Percentiles rank a stretch among this genome's conserved stretches.
These are phyloP conservation scores for Vanessa cardui DNA, from an alignment of 2,888 invertebrate species.

Conservation along the genomic window DNA sequence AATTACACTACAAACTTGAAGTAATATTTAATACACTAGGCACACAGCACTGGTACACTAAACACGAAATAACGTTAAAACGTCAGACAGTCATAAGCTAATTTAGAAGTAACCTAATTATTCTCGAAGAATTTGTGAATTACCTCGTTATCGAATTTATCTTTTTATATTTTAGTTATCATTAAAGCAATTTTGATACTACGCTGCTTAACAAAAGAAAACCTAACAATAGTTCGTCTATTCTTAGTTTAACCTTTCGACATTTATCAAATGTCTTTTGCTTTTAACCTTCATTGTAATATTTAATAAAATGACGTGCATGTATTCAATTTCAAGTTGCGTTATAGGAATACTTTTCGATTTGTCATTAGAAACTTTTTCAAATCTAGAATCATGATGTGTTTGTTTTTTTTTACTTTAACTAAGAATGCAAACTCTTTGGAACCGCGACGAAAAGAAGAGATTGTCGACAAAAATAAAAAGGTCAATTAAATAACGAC, in stretches of 20 bases:
- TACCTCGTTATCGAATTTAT: not conserved
- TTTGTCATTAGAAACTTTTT: not conserved
- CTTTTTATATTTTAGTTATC: not conserved
- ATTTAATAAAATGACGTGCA: not conserved
- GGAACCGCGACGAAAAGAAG: too few relatives aligned
- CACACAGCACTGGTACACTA: too few relatives aligned
- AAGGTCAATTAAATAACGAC: too few relatives aligned
- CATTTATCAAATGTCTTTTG: slow-evolving; percentile 8
- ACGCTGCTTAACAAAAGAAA: not conserved
- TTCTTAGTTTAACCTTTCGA: slow-evolving; percentile 10
- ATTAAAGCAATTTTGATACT: not conserved
- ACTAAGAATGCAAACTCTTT: too few relatives aligned
- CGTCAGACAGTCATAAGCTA: not conserved
- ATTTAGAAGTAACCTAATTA: slow-evolving; percentile 1
- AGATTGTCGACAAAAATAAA: too few relatives aligned
- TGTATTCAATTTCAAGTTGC: not conserved
- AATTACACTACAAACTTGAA: too few relatives aligned
- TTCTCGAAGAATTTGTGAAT: not conserved
- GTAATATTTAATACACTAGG: too few relatives aligned
- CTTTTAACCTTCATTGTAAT: slow-evolving; percentile 1
- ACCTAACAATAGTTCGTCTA: not conserved
- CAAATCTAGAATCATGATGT: too few relatives aligned
- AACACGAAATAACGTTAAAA: too few relatives aligned
- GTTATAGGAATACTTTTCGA: not conserved
- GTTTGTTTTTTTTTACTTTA: too few relatives aligned